Base-by-base conservation (phyloP, 2,113 vertebrate species). In the Coturnix japonica region DNA sequence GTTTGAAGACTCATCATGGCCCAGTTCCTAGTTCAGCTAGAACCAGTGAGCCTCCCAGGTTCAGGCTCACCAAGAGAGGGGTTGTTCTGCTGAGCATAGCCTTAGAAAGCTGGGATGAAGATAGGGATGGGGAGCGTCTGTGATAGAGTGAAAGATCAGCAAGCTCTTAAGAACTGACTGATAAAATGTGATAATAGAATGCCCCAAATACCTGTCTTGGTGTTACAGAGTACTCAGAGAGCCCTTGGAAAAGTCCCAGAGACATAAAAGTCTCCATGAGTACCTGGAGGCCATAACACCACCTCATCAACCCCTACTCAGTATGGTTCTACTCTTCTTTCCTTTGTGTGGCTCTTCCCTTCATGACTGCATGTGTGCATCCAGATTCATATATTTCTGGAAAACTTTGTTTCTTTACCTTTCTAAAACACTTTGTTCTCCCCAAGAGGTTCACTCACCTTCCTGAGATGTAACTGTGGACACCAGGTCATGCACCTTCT, bases 341-440 rank as follows among this genome's bases (percentile, higher is more conserved):
- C 30, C 13, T 63, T 33, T 51, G 1, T 56, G 20, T 66, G 22
- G 12, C 71, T 80, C 30, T 85, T 23, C 17, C 30, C 60, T 87
- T 60, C 9, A 21, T 12, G 28, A 35, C 2, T 70, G 31, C 6
- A 4, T 26, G 33, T 30, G 1, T 46, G n/a, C 33, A 69, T 30
- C 21, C 59, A 57, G 75, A 80, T 51, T 44, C 13, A 51, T 16
- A 19, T 31, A 65, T 69, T 92, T 87, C 78, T 60, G 59, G 60
- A 60, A 4, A 31, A 39, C 23, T 49, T 87, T 82, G 56, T 21
- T 85, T 23, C 2, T 63, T 93, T 74, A 80, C 33, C 49, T 72
- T 92, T 85, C 75, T 67, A 67, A 69, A 57, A 5, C n/a, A 43
- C 16, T 56, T 87, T 83, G 57, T 21, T 82, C 53, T 43, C 57